Evolutionary conservation across 2,113 vertebrate genomes (phyloP).

Genomic region (Cyprinodon tularosa): DNA sequence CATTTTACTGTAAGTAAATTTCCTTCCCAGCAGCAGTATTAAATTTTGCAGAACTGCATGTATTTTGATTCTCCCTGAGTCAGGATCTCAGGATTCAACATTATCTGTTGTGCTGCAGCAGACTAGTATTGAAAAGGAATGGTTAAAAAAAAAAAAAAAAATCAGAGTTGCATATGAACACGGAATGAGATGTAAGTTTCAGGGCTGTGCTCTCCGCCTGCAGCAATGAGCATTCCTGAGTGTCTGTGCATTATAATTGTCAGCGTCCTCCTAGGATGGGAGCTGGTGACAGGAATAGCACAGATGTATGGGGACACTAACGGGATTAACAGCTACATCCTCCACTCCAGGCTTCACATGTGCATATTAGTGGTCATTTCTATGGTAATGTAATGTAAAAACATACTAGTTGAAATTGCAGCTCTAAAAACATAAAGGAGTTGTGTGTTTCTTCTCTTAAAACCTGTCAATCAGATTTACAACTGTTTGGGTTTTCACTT

Average conservation of each 20-base stretch:
- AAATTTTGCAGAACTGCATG: constrained; percentile 29
- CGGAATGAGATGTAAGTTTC: constrained; percentile 51
- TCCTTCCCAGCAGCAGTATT: constrained; percentile 18
- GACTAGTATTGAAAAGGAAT: constrained; percentile 27
- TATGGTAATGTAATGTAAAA: constrained; percentile 73
- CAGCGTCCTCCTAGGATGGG: constrained; percentile 42
- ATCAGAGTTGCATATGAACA: constrained; percentile 48
- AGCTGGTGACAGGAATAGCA: constrained; percentile 48
- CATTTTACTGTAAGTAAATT: constrained; percentile 11
- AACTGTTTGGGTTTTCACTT: constrained; percentile 50
- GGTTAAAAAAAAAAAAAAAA: constrained; percentile 25
- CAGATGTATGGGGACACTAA: constrained; percentile 63
- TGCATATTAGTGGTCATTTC: constrained; percentile 71
- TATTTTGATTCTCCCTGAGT: constrained; percentile 37
- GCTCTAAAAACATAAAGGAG: constrained; percentile 59
- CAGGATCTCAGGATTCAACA: constrained; percentile 40
- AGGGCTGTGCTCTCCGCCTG: constrained; percentile 29
- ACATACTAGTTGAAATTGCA: constrained; percentile 66
- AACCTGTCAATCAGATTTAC: constrained; percentile 66
- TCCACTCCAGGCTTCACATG: constrained; percentile 54
- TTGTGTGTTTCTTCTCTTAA: constrained; percentile 32
- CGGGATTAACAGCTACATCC: constrained; percentile 71
- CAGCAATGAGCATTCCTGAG: constrained; percentile 46
- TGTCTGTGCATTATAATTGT: constrained; percentile 58
- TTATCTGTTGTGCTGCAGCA: constrained; percentile 18